Base-by-base conservation (phyloP, 2,888 invertebrate genomes). In the Exocentrus adspersus region DNA sequence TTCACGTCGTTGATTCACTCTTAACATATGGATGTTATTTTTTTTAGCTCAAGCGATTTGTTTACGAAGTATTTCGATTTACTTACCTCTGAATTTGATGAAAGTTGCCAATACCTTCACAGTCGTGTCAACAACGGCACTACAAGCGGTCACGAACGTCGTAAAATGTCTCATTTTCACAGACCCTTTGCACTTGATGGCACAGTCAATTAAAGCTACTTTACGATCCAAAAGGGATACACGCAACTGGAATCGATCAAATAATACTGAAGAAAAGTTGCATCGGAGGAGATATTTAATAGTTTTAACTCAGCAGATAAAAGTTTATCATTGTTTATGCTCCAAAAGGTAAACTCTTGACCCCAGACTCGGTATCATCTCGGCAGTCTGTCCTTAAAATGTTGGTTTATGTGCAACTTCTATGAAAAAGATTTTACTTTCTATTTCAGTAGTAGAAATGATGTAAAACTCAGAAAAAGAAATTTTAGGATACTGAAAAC, bases 31-130 rank as follows among this genome's bases (percentile, higher is more conserved):
- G n/a, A n/a, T n/a, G n/a, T n/a, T n/a, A n/a, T n/a, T n/a, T n/a
- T n/a, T n/a, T n/a, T n/a, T n/a, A n/a, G n/a, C n/a, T n/a, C n/a
- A n/a, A n/a, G n/a, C n/a, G n/a, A n/a, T n/a, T n/a, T n/a, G n/a
- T n/a, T n/a, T n/a, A n/a, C n/a, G n/a, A n/a, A n/a, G n/a, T n/a
- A n/a, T n/a, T n/a, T n/a, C n/a, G n/a, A n/a, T n/a, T n/a, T n/a
- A n/a, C 70, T 65, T 59, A 70, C 70, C 65, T 57, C 52, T 46
- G 42, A 68, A 68, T 4, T 53, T 50, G 32, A 66, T 50, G 3
- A 60, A 7, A 5, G 59, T 48, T 20, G 64, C 68, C 0, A 67
- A 4, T 9, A 60, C 14, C 41, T 70, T 68, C 21, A 68, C 21
- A 10, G 57, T 30, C 30, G 53, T 61, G 16, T 70, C 65, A 19